These are phyloP conservation scores for Neosilurus mollespiculum DNA, from an alignment of 2,797 vertebrate genomes.

Conservation along the genomic window DNA sequence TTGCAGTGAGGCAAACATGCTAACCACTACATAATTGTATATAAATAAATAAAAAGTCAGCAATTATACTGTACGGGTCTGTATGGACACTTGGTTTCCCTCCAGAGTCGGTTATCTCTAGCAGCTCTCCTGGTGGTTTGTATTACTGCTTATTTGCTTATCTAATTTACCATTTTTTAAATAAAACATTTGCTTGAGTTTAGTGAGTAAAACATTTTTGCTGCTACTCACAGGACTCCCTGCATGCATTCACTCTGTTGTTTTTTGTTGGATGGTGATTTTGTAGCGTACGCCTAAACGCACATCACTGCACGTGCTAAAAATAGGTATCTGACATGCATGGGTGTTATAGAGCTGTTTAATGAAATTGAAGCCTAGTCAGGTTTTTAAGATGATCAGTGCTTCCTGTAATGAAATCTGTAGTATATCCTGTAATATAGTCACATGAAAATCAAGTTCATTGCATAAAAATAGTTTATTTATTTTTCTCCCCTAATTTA, in stretches of 20 bases:
- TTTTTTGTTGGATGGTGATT: not conserved
- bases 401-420: not conserved
- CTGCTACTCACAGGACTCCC: not conserved
- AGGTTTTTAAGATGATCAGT: not conserved
- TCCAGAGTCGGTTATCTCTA: not conserved
- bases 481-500: too few relatives aligned
- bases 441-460: too few relatives aligned
- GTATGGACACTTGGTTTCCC: not conserved
- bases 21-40: too few relatives aligned
- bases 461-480: too few relatives aligned
- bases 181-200: conserved; percentile 4
- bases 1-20: too few relatives aligned
- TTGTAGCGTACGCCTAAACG: not conserved
- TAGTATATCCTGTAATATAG: not conserved
- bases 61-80: not conserved
- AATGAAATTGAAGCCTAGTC: not conserved
- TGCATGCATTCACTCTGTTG: conserved; percentile 21
- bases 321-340: not conserved
- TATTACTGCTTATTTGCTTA: not conserved
- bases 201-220: conserved; percentile 9
- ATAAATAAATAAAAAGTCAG: not conserved
- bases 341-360: not conserved
- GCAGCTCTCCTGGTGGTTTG: not conserved
- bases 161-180: not conserved
- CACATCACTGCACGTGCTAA: not conserved